Conservation (phyloP, 2,113 vertebrate species). For the Clarias batrachus region DNA sequence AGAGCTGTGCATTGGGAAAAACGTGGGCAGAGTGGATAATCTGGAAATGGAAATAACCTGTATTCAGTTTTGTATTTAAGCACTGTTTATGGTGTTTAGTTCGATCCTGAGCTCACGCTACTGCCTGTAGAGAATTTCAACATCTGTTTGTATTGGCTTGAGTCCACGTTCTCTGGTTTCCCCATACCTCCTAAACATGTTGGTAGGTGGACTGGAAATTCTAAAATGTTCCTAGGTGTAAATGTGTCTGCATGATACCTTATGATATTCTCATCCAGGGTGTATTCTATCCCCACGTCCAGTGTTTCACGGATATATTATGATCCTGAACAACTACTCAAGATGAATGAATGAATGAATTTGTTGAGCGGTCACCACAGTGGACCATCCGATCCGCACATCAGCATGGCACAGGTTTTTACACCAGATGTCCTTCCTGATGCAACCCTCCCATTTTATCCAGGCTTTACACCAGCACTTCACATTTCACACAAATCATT, state of each 20-base stretch:
- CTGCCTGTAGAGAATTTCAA: neutral
- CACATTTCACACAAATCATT: too few species aligned
- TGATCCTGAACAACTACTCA: neutral
- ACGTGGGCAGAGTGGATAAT: slow-evolving; percentile 1
- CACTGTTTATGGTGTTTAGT: neutral
- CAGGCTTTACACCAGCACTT: too few species aligned
- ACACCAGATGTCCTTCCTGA: too few species aligned
- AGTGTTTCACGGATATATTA: neutral
- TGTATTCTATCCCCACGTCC: neutral
- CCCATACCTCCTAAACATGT: neutral
- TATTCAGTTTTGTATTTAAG: neutral
- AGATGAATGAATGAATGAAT: neutral
- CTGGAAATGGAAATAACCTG: neutral
- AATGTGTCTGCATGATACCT: neutral
- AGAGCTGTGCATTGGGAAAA: neutral
- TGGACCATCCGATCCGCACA: too few species aligned
- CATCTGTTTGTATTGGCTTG: too few species aligned
- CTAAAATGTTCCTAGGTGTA: neutral
- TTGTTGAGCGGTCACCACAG: too few species aligned
- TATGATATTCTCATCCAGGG: too few species aligned
- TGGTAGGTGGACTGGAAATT: neutral
- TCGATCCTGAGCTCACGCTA: neutral
- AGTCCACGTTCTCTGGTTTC: neutral
- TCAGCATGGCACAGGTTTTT: too few species aligned
- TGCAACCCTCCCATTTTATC: too few species aligned